Base-by-base conservation (phyloP, 2,113 vertebrate genomes). In the Pao palembangensis region DNA sequence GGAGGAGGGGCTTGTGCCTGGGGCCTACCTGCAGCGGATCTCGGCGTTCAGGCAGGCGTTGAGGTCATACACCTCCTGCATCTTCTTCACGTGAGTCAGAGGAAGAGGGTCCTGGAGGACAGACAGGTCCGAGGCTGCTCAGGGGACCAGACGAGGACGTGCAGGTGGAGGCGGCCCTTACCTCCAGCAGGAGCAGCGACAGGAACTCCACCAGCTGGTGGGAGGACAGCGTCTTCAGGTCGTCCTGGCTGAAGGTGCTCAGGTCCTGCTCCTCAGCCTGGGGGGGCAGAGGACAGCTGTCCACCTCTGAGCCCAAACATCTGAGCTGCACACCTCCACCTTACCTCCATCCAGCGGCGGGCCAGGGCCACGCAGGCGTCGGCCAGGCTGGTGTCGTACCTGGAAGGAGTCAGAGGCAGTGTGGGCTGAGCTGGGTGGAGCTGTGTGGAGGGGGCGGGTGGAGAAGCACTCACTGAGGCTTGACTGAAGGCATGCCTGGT, bases 191-290 rank as follows among this genome's bases (percentile, higher is more conserved):
- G 63, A 98, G 75, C 5, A 94, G 88, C 5, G 93, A 91, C 83
- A 99, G 69, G 81, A 99, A 96, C 86, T 99, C 95, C 12, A 94
- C 94, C 69, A 92, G 15, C 73, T 99, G 96, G 83, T 94, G 93
- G 54, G 96, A 96, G 1, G 94, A 95, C 75, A 99, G 80, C 8
- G 82, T 77, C 76, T 93, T 93, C 71, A 96, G 5, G 38, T 99
- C 96, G 3, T 77, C 80, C 52, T 88, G 71, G 5, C 28, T 91
- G 79, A 99, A 98, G 34, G 85, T 82, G 7, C 23, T 34, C 64
- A 99, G 86, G 59, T 98, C 92, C 53, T 82, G 82, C 51, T 95
- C 95, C 78, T 86, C 91, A 69, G 95, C 95, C 97, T 92, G 48
- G 46, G 72, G 25, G 7, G 3, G 18, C n/a, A 31, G 12, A 54